Base-by-base conservation (phyloP, 2,888 invertebrate genomes). In the Pandemis corylana region DNA sequence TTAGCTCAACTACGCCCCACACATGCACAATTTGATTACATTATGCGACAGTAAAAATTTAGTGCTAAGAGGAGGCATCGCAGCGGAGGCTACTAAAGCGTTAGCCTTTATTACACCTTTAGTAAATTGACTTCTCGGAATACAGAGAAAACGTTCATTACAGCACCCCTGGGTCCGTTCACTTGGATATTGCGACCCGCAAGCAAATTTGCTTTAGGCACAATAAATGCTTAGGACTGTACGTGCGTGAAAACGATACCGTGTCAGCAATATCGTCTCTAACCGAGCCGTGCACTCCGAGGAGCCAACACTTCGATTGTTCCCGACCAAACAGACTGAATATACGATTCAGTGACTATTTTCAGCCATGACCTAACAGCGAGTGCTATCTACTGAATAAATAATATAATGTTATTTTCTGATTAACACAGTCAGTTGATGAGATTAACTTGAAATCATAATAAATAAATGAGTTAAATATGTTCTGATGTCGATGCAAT, bases 121-220 rank as follows among this genome's bases (percentile, higher is more conserved):
- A 88, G 86, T 88, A 87, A 89, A 91, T 90, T 88, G 89, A 91
- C 90, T 87, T 85, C 83, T 85, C 80, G 80, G 82, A 86, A 86
- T 85, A 88, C 85, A 87, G 85, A 87, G 83, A 91, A 90, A 92
- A 89, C 89, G 89, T 93, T 92, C 92, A 93, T 93, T 93, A 93
- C 91, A 81, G 90, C 86, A 89, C 93, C 92, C 92, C 79, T 80
- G 90, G 86, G 93, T 85, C 85, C 87, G 87, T 84, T 91, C 87
- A 81, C 87, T 87, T 86, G 89, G 90, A 91, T 93, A 93, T 94
- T 93, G 94, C 92, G 91, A 87, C 87, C 89, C 90, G 82, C 92
- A 91, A 93, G 92, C 92, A 93, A 92, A 93, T 93, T 93, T 92
- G 89, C 90, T 90, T 89, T 88, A 89, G 91, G 88, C 90, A 88